These are phyloP conservation scores for Manis crassicaudata DNA, from an alignment of 2,797 vertebrate species.

Conservation along the genomic window DNA sequence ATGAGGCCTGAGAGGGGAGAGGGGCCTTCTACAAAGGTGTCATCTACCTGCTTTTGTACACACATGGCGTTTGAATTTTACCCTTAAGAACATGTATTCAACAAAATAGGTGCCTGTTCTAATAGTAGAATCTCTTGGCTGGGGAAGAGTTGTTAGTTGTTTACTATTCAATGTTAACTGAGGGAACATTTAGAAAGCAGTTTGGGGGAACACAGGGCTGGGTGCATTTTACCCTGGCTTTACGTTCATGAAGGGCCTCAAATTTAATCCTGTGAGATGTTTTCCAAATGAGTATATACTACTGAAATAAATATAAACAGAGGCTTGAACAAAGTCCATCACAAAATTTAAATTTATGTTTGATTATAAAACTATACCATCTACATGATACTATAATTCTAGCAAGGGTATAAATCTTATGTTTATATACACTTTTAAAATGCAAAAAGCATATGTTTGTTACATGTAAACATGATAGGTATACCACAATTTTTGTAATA, in stretches of 20 bases:
- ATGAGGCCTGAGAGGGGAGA: not conserved
- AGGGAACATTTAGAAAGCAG: not conserved
- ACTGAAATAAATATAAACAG: not conserved
- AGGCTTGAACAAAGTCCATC: not conserved
- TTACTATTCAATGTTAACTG: not conserved
- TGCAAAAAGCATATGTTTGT: not conserved
- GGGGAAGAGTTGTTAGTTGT: not conserved
- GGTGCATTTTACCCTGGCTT: not conserved
- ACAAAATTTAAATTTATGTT: not conserved
- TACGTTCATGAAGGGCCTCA: not conserved
- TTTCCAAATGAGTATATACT: not conserved
- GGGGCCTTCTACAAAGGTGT: not conserved
- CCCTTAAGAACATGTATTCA: not conserved
- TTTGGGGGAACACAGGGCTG: too few relatives aligned
- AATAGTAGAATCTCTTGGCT: not conserved
- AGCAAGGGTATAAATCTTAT: not conserved
- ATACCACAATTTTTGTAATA: not conserved
- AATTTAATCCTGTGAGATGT: not conserved
- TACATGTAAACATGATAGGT: not conserved
- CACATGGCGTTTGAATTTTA: not conserved
- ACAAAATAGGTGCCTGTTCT: not conserved
- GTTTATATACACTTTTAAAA: conserved; percentile 32
- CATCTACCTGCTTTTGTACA: not conserved
- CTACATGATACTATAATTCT: not conserved
- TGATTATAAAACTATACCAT: not conserved